These are phyloP conservation scores for Ovibos moschatus DNA, from an alignment of 2,113 vertebrate species.

Conservation along the genomic window DNA sequence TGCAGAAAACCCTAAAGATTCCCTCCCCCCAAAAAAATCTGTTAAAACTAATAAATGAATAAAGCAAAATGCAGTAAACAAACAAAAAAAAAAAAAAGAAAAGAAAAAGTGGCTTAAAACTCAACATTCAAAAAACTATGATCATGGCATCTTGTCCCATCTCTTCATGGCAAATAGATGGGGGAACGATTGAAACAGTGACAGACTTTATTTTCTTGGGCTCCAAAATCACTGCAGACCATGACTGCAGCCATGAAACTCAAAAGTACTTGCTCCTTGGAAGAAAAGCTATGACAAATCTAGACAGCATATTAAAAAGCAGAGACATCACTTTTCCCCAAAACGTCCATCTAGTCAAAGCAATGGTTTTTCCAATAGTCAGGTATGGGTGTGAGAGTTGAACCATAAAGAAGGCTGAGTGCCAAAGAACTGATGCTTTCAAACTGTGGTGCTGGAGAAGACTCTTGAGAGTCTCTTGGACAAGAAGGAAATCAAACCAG, in stretches of 20 bases:
- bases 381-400: not conserved
- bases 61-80: no score
- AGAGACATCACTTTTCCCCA: not conserved
- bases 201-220: not conserved
- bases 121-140: not conserved
- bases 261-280: not conserved
- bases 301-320: not conserved
- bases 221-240: not conserved
- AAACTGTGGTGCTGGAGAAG: not conserved
- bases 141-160: not conserved
- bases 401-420: not conserved
- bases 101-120: not conserved
- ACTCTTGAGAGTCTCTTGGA: not conserved
- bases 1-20: no score
- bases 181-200: not conserved
- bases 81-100: not conserved
- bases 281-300: not conserved
- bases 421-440: not conserved
- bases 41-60: no score
- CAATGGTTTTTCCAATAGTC: not conserved
- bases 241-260: not conserved
- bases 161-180: not conserved
- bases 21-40: rapidly evolving
- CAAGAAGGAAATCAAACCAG: not conserved
- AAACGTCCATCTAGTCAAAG: not conserved